These are phyloP conservation scores for Bathynomus jamesi DNA, from an alignment of 1,140 invertebrate genomes.

Conservation along the genomic window DNA sequence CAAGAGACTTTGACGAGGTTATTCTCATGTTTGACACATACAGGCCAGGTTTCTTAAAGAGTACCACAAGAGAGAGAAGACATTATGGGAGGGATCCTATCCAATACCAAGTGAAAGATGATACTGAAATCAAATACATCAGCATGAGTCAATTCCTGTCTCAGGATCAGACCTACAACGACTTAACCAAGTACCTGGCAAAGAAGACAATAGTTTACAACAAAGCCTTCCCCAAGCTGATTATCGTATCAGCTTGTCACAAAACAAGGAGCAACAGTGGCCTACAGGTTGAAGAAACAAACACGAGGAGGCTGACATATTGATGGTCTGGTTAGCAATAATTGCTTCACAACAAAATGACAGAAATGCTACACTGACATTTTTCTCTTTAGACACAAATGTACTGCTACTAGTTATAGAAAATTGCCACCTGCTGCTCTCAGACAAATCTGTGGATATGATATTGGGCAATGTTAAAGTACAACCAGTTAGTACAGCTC, in stretches of 20 bases:
- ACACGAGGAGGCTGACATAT: constrained; percentile 10
- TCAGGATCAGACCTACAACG: constrained; percentile 15
- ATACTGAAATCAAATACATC: constrained; percentile 20
- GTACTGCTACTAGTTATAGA: constrained; percentile 24
- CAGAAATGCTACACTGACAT: constrained; percentile 8
- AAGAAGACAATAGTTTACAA: constrained; percentile 17
- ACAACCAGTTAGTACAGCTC: too few relatives aligned
- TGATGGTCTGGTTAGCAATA: too few relatives aligned
- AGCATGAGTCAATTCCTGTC: constrained; percentile 19
- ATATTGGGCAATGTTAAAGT: constrained; percentile 9
- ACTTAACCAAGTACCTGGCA: constrained; percentile 18
- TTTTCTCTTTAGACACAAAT: constrained; percentile 24
- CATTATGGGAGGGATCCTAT: too few relatives aligned
- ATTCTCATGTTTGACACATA: constrained; percentile 24
- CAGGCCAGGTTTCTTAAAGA: constrained; percentile 17
- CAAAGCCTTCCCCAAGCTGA: constrained; percentile 11
- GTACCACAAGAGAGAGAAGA: constrained; percentile 17
- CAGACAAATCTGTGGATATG: constrained; percentile 5
- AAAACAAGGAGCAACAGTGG: constrained; percentile 8
- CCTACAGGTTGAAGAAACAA: neutral
- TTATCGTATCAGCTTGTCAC: constrained; percentile 15
- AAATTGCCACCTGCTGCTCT: constrained; percentile 20
- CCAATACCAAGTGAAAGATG: too few relatives aligned
- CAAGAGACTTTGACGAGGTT: constrained; percentile 13
- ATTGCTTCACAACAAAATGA: constrained; percentile 8